These are phyloP conservation scores for Phanerotoma sp. DNA, from an alignment of 2,888 invertebrate species.

Conservation along the genomic window DNA sequence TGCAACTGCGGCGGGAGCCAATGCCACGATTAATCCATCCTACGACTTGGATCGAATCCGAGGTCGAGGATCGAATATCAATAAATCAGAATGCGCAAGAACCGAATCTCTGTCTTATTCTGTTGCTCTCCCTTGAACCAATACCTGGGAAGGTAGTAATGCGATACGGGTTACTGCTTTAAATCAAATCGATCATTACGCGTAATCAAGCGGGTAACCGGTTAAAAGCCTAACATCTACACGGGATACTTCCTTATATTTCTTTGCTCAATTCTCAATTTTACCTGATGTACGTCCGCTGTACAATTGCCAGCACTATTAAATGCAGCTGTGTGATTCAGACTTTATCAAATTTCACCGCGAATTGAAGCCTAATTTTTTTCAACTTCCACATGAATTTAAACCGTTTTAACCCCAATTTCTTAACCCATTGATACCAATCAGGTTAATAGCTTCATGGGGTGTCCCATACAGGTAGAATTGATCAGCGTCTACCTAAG, in stretches of 20 bases:
- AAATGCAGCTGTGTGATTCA: slow-evolving; percentile 31
- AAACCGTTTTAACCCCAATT: slow-evolving; percentile 51
- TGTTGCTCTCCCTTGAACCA: slow-evolving; percentile 12
- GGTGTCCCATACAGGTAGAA: slow-evolving; percentile 27
- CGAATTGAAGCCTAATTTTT: slow-evolving; percentile 45
- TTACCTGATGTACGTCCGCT: slow-evolving; percentile 14
- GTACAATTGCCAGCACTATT: neutral
- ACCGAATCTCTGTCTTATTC: slow-evolving; percentile 12
- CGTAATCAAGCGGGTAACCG: slow-evolving; percentile 53
- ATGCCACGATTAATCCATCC: slow-evolving; percentile 13
- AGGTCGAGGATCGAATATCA: slow-evolving; percentile 25
- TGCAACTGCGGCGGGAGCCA: slow-evolving; percentile 16
- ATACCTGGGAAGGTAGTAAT: slow-evolving; percentile 43
- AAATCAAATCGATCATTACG: slow-evolving; percentile 54
- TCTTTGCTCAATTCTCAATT: slow-evolving; percentile 15
- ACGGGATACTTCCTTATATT: slow-evolving; percentile 30
- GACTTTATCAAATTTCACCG: slow-evolving; percentile 37
- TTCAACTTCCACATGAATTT: slow-evolving; percentile 36
- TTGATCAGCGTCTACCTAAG: no score
- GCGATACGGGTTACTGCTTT: slow-evolving; percentile 43
- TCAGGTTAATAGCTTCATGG: slow-evolving; percentile 42
- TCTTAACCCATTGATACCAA: slow-evolving; percentile 47
- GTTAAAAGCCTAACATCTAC: slow-evolving; percentile 32
- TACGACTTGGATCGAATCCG: slow-evolving; percentile 20
- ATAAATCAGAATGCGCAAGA: slow-evolving; percentile 36